Conservation (phyloP, 2,113 vertebrate species). For the Notarius quadriscutis region DNA sequence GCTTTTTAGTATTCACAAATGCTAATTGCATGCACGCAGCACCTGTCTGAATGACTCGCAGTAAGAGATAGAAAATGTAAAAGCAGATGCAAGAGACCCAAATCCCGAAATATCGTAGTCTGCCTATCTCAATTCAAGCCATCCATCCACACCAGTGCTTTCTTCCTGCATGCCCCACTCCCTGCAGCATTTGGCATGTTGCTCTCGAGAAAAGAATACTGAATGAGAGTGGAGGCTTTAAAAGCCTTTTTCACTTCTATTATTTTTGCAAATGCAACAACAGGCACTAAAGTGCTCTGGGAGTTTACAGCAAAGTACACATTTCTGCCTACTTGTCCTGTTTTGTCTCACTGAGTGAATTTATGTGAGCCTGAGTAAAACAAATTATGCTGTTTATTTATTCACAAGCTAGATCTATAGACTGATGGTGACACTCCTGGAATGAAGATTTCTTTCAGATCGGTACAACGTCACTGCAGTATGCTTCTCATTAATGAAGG, state of each 20-base stretch:
- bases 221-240: slow-evolving; percentile 30
- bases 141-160: slow-evolving; percentile 40
- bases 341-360: slow-evolving; percentile 16
- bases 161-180: slow-evolving; percentile 41
- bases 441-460: slow-evolving; percentile 28
- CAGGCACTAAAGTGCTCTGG: slow-evolving; percentile 36
- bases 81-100: slow-evolving; percentile 19
- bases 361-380: slow-evolving; percentile 6
- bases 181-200: slow-evolving; percentile 25
- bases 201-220: slow-evolving; percentile 42
- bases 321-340: slow-evolving; percentile 14
- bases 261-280: slow-evolving; percentile 31
- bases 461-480: slow-evolving; percentile 50
- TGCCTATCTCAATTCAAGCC: slow-evolving; percentile 39
- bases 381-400: slow-evolving; percentile 12
- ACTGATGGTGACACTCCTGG: background rate
- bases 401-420: background rate
- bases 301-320: slow-evolving; percentile 1
- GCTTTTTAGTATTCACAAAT: slow-evolving; percentile 28
- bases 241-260: slow-evolving; percentile 22
- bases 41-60: slow-evolving; percentile 27
- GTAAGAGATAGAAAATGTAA: slow-evolving; percentile 36
- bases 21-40: slow-evolving; percentile 19
- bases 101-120: slow-evolving; percentile 42
- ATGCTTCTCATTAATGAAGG: slow-evolving; percentile 53